A percentile compares a stretch with the other conserved stretches of the same genome.
phyloP scores from a whole-genome alignment of 2,113 vertebrate genomes.

The Mus musculus region DNA sequence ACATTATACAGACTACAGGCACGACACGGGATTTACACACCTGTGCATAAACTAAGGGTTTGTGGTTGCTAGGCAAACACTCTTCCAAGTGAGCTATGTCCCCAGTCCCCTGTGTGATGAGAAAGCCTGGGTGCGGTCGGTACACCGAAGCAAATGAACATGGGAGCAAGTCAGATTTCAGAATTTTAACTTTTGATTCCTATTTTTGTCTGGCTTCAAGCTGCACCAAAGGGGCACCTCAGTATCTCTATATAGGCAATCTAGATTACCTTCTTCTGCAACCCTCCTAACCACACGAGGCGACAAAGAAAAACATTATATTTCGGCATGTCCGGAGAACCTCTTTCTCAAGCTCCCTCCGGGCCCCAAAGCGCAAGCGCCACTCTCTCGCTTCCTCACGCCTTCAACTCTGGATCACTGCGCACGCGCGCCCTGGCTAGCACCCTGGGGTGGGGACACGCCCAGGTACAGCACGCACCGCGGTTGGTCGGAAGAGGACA shows the following conservation, averaged over 20 bases:
- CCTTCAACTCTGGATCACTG: neutral
- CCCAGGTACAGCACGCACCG: neutral
- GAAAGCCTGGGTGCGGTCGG: neutral
- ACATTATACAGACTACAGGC: neutral
- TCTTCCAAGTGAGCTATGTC: neutral
- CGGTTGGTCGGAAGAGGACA: slow-evolving; percentile 79
- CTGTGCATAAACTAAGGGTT: neutral
- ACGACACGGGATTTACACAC: neutral
- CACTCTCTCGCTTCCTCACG: neutral
- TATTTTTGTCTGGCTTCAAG: accelerated
- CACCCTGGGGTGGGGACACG: slow-evolving; percentile 9
- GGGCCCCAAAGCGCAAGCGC: neutral
- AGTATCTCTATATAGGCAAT: neutral
- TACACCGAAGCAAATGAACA: neutral
- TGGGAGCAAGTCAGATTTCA: neutral
- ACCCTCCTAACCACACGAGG: slow-evolving; percentile 72
- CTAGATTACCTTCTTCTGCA: neutral
- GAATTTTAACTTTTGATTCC: neutral
- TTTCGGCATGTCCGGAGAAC: too few relatives aligned
- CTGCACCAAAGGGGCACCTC: neutral
- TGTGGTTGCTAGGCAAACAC: neutral
- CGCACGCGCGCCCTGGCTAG: slow-evolving; percentile 19
- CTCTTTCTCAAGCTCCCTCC: neutral
- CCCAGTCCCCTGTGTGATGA: neutral
- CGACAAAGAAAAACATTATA: neutral